Conservation (phyloP, 2,113 vertebrate species). For the Ageneiosus marmoratus region DNA sequence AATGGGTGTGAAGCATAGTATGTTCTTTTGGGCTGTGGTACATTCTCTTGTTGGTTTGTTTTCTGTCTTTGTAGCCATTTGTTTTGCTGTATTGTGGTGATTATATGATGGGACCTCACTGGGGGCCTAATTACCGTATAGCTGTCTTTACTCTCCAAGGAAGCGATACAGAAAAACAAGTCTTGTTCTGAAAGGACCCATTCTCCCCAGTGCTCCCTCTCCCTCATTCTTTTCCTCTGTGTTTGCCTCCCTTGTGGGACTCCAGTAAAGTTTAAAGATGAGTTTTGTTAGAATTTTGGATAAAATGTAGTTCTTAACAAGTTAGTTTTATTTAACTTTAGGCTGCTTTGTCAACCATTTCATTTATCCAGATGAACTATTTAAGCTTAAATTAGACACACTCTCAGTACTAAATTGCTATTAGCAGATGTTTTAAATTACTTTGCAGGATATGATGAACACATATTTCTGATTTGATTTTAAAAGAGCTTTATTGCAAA, state of each 20-base stretch:
- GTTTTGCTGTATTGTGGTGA: slow-evolving; percentile 56
- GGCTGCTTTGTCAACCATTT: neutral
- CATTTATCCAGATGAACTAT: neutral
- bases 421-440: neutral
- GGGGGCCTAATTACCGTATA: slow-evolving; percentile 57
- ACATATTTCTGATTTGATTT: neutral
- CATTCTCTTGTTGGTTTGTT: slow-evolving; percentile 44
- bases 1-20: neutral
- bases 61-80: slow-evolving; percentile 50
- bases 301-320: slow-evolving; percentile 1
- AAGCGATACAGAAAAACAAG: slow-evolving; percentile 53
- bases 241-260: neutral
- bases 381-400: neutral
- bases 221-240: slow-evolving; percentile 12
- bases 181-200: slow-evolving; percentile 43
- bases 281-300: slow-evolving; percentile 21
- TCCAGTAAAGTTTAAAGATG: neutral
- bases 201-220: neutral
- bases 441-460: neutral
- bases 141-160: slow-evolving; percentile 49
- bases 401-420: neutral
- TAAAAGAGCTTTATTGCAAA: neutral
- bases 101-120: slow-evolving; percentile 54
- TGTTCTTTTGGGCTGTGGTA: neutral
- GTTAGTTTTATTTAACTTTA: neutral